phyloP scores from a whole-genome alignment of 2,888 invertebrate genomes.

The Pteria penguin region DNA sequence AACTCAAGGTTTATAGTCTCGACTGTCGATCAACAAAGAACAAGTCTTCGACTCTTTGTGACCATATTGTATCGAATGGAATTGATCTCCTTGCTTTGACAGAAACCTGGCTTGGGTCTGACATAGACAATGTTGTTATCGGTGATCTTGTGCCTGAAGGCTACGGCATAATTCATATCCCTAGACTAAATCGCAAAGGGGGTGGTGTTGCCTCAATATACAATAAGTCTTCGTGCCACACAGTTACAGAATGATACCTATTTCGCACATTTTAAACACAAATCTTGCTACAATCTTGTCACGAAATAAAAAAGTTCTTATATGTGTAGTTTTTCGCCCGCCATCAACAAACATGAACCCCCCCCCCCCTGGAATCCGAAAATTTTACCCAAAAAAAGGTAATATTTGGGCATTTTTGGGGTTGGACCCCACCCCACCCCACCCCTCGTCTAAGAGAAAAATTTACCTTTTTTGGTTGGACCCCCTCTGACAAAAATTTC shows the following conservation, averaged over 20 bases:
- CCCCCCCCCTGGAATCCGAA: too few species aligned
- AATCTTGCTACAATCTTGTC: slow-evolving; percentile 5
- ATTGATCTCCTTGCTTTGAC: slow-evolving; percentile 28
- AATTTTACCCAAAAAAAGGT: too few species aligned
- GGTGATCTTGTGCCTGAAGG: slow-evolving; percentile 18
- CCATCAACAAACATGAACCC: slow-evolving; percentile 15
- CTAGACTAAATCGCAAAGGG: slow-evolving; percentile 3
- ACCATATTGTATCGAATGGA: slow-evolving; percentile 5
- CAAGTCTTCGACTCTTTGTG: slow-evolving; percentile 13
- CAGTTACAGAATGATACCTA: not conserved
- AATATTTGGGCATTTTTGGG: too few species aligned
- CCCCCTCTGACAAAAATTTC: too few species aligned
- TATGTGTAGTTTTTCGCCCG: slow-evolving; percentile 26
- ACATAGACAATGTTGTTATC: slow-evolving; percentile 16
- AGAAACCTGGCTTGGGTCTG: slow-evolving; percentile 31
- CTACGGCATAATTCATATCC: slow-evolving; percentile 15
- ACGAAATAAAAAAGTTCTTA: not conserved
- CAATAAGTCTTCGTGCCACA: not conserved
- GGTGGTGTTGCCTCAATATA: slow-evolving; percentile 19
- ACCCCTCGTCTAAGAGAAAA: too few species aligned
- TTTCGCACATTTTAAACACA: slow-evolving; percentile 20
- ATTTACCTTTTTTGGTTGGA: too few species aligned
- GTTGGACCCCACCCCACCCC: too few species aligned
- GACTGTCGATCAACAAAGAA: too few species aligned
- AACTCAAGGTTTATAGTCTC: too few species aligned